A percentile compares a stretch with the other conserved stretches of the same genome.
Evolutionary conservation across 1,140 invertebrate genomes (phyloP).

Genomic region (Bombus vancouverensis): DNA sequence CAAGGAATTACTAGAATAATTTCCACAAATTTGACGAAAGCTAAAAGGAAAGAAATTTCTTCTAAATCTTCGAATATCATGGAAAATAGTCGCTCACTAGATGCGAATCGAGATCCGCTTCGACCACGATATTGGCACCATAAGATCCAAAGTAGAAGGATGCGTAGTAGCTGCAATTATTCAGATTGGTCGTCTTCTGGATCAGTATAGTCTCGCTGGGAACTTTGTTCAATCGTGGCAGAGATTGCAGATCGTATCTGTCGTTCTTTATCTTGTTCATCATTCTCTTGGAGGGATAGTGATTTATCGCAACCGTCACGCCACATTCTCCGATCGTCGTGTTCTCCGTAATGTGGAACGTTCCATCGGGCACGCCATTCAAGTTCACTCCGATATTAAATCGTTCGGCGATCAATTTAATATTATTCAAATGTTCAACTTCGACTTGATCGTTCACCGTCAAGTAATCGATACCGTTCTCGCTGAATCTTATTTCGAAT

Average conservation of each 20-base stretch:
- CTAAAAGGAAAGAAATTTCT: neutral
- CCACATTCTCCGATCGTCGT: constrained; percentile 64
- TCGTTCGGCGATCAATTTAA: constrained; percentile 43
- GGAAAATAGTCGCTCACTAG: constrained; percentile 47
- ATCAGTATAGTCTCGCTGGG: constrained; percentile 62
- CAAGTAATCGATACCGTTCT: constrained; percentile 49
- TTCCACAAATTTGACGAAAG: no score
- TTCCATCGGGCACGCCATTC: constrained; percentile 9
- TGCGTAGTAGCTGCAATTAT: constrained; percentile 65
- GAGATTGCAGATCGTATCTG: constrained; percentile 60
- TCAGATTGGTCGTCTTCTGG: constrained; percentile 66
- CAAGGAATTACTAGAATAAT: neutral
- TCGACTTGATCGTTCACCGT: constrained; percentile 13
- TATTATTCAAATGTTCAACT: constrained; percentile 10
- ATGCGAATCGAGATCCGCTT: constrained; percentile 48
- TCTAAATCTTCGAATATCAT: neutral
- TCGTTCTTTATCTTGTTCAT: constrained; percentile 24
- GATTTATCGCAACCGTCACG: constrained; percentile 66
- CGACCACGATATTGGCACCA: constrained; percentile 34
- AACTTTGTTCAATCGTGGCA: constrained; percentile 55
- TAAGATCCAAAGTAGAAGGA: constrained; percentile 62
- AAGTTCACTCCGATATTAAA: constrained; percentile 30
- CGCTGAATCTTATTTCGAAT: constrained; percentile 66
- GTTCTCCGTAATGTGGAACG: constrained; percentile 23
- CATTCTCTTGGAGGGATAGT: constrained; percentile 54